Evolutionary conservation across 2,888 invertebrate species (phyloP), one percentile per base, ranked within the genome.

Genomic region (Coenonympha glycerion): DNA sequence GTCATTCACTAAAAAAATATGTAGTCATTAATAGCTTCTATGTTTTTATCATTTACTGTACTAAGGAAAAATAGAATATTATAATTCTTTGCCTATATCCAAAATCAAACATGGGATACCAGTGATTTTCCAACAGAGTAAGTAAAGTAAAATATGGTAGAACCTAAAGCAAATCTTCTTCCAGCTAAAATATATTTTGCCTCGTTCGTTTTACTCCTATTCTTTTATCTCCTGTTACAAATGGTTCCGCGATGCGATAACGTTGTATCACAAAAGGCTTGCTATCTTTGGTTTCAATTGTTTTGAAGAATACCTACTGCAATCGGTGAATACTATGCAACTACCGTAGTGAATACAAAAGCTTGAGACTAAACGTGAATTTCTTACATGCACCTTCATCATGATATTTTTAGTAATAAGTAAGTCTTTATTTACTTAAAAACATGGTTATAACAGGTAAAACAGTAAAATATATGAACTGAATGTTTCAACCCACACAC

Each of bases 161-260:
- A 24, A 15, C 9, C 37, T 37, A 22, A 22, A 6, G 31, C 3
- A 8, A 22, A 22, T 24, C 15, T 15, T 39, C 39, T 24, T 22
- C 13, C 24, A 39, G 39, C 15, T 24, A 9, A 39, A 39, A 39
- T 37, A 37, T 37, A 37, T 39, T 39, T 24, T 39, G 39, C 39
- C 9, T 24, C 15, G 22, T 24, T 22, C 39, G 8, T 24, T 39
- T 39, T 24, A 39, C 24, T 24, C 39, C 39, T 39, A 39, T 24
- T 39, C 22, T 39, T 39, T 39, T 39, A 39, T 39, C 39, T 39
- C 15, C 22, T 9, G 39, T 22, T 39, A 39, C 39, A 39, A 39
- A 39, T 39, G 39, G 39, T 39, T 15, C 5, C 15, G 22, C 39
- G 15, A 39, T 24, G 39, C 39, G 39, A 39, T 39, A 39, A 24